Percentiles rank a stretch among this genome's conserved stretches.
These are phyloP conservation scores for Beris morrisii DNA, from an alignment of 2,888 invertebrate species.

Conservation along the genomic window DNA sequence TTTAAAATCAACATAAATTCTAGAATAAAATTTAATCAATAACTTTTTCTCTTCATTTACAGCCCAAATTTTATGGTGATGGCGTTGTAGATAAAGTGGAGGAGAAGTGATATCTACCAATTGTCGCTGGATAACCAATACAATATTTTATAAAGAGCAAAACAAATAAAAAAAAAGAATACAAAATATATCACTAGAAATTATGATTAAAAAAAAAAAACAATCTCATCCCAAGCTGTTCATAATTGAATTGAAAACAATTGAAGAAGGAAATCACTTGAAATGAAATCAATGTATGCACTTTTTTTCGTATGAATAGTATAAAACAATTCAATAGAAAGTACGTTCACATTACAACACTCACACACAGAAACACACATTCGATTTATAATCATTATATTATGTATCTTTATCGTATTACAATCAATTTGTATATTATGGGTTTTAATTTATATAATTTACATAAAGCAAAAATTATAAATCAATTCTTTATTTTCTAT, in stretches of 20 bases:
- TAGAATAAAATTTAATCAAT: neutral
- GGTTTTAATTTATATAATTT: conserved; percentile 20
- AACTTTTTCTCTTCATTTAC: conserved; percentile 20
- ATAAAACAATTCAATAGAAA: too few species aligned
- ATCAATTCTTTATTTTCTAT: neutral
- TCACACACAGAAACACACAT: neutral
- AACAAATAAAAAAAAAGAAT: conserved; percentile 2
- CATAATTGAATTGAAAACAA: too few species aligned
- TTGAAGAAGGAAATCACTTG: too few species aligned
- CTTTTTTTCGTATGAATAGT: too few species aligned
- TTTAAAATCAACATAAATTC: too few species aligned
- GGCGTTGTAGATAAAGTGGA: conserved; percentile 42
- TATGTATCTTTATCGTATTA: conserved; percentile 11
- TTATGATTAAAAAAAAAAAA: conserved; percentile 15
- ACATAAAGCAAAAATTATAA: too few species aligned
- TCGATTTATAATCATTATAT: neutral
- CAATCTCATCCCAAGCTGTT: too few species aligned
- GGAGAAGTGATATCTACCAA: conserved; percentile 29
- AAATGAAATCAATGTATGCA: too few species aligned
- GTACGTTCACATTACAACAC: too few species aligned
- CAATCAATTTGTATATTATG: conserved; percentile 25
- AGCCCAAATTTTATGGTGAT: conserved; percentile 55
- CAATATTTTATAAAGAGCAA: neutral
- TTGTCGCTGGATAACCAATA: conserved; percentile 13
- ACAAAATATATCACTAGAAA: conserved; percentile 19